phyloP scores from a whole-genome alignment of 2,888 invertebrate genomes.

The Caradrina kadenii region DNA sequence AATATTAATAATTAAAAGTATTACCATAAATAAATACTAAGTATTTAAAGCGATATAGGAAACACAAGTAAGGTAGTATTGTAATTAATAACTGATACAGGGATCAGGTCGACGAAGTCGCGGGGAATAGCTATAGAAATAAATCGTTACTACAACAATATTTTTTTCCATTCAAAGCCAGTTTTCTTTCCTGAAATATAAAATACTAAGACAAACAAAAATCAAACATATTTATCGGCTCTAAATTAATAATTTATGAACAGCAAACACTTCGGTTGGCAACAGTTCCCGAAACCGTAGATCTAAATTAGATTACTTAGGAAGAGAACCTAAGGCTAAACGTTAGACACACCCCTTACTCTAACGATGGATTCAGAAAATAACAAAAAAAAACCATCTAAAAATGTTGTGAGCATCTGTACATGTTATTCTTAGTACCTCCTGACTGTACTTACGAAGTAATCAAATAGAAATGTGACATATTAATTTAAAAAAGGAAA shows the following conservation, averaged over 20 bases:
- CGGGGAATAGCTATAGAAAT: too few species aligned
- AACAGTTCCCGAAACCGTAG: constrained; percentile 61
- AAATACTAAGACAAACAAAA: background rate
- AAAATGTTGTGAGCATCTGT: background rate
- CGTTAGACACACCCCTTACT: constrained; percentile 74
- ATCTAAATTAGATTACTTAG: constrained; percentile 72
- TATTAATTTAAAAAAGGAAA: too few species aligned
- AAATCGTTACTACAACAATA: too few species aligned
- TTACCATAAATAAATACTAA: background rate
- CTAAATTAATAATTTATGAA: constrained; percentile 23
- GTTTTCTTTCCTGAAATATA: background rate
- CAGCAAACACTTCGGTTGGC: constrained; percentile 37
- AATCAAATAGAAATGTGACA: background rate
- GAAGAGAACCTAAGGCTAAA: constrained; percentile 74
- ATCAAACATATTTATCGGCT: background rate
- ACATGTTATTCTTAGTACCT: background rate
- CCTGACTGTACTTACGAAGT: background rate
- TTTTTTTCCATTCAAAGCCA: too few species aligned
- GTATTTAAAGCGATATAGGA: background rate
- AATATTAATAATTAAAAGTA: background rate
- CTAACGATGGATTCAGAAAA: constrained; percentile 51
- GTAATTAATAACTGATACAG: too few species aligned
- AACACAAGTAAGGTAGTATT: background rate
- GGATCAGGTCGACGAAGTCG: too few species aligned
- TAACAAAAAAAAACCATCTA: constrained; percentile 11